These are phyloP conservation scores for Leptocoma aspasia DNA, from an alignment of 2,113 vertebrate genomes.

Conservation along the genomic window DNA sequence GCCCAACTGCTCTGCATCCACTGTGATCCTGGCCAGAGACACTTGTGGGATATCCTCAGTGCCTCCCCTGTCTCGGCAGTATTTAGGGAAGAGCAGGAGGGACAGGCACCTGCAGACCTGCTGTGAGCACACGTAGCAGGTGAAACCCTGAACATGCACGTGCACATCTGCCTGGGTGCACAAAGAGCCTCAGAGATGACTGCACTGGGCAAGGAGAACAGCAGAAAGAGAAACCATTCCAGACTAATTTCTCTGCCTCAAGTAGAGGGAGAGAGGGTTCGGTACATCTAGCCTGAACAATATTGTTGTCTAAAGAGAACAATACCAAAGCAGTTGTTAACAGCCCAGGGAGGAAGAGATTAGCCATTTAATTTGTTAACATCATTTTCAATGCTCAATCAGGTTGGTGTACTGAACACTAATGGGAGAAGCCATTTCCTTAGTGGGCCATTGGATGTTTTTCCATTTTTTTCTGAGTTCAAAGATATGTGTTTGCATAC, in stretches of 20 bases:
- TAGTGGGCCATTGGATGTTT: background rate
- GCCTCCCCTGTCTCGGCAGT: background rate
- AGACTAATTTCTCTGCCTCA: background rate
- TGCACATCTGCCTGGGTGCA: background rate
- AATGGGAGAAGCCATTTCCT: background rate
- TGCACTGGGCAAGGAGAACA: background rate
- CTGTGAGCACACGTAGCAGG: background rate
- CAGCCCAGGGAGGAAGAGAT: background rate
- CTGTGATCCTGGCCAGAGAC: background rate
- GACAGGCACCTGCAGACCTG: fast-evolving
- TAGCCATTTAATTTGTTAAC: constrained; percentile 25
- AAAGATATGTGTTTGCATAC: background rate
- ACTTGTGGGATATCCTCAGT: fast-evolving
- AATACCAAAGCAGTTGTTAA: constrained; percentile 12
- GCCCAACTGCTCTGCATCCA: background rate
- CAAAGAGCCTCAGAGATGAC: background rate
- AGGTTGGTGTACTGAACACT: background rate
- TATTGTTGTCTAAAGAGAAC: constrained; percentile 1
- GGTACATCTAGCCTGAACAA: background rate
- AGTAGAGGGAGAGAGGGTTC: background rate
- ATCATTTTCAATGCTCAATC: background rate
- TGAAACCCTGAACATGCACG: background rate
- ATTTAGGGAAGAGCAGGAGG: background rate
- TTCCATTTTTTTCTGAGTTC: background rate
- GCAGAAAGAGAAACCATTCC: background rate